Evolutionary conservation across 2,113 vertebrate genomes (phyloP), one percentile per base, ranked within the genome.

Genomic region (human (Homo sapiens)): DNA sequence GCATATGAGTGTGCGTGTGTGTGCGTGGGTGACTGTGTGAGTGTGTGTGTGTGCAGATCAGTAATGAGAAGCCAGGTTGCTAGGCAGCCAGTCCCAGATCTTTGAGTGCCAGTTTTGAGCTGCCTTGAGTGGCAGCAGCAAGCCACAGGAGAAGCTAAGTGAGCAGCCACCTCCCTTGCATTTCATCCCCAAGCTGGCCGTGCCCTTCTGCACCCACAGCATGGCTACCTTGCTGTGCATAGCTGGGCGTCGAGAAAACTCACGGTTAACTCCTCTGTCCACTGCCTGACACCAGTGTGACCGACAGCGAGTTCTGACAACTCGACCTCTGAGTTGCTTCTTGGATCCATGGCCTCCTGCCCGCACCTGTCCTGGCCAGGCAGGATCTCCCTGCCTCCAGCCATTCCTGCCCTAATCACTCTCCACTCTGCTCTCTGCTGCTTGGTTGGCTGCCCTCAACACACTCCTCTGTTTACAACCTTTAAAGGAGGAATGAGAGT

Each of bases 41-140:
- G 14, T 16, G 20, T 8, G 17, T 9, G 43, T 0, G 10, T 27
- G 92, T 5, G n/a, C 0, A 4, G 45, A 27, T 64, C 50, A 13
- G 40, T 16, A 13, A 35, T 38, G 88, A 59, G 89, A 68, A 95
- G 70, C 76, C n/a, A 50, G 55, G 89, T 95, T 96, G 95, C 95
- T 88, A 90, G 91, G 93, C 64, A 97, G 93, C 68, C 88, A 23
- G 50, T 43, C 8, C 80, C 76, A 80, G 80, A 43, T 68, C 75
- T 80, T 23, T 14, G 5, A 68, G 27, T 48, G 92, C 76, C 61
- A 25, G 30, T 61, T 22, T 64, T 43, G 76, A 59, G 85, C 66
- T 6, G 8, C 70, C 68, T 79, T 6, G 30, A 59, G 23, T 35
- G 75, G 70, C 73, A 75, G 40, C n/a, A 10, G 48, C 0, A 1